phyloP scores from a whole-genome alignment of 2,888 invertebrate species.

The Dasypogon diadema region DNA sequence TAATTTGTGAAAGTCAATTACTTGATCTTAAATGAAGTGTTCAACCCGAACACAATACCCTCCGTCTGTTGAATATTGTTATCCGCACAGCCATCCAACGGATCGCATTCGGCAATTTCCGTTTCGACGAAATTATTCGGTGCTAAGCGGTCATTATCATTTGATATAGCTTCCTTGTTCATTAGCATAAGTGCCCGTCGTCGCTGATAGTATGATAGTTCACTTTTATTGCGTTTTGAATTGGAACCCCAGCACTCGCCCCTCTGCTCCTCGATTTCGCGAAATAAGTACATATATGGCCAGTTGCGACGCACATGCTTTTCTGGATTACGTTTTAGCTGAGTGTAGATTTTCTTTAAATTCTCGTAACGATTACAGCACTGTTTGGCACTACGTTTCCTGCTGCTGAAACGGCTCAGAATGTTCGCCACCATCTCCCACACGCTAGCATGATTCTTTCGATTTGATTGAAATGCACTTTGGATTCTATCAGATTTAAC shows the following conservation, averaged over 20 bases:
- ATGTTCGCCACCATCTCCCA: slow-evolving; percentile 69
- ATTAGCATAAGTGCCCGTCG: slow-evolving; percentile 64
- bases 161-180: slow-evolving; percentile 56
- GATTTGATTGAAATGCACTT: slow-evolving; percentile 67
- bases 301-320: slow-evolving; percentile 67
- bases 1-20: not conserved
- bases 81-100: slow-evolving; percentile 44
- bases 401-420: slow-evolving; percentile 65
- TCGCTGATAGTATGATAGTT: slow-evolving; percentile 66
- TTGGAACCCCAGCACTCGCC: slow-evolving; percentile 66
- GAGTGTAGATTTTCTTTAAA: slow-evolving; percentile 68
- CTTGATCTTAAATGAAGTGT: slow-evolving; percentile 42
- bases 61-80: slow-evolving; percentile 32
- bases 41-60: slow-evolving; percentile 54
- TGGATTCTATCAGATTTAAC: slow-evolving; percentile 68
- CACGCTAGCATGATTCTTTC: slow-evolving; percentile 68
- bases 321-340: slow-evolving; percentile 67
- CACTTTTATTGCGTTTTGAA: slow-evolving; percentile 63
- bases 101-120: slow-evolving; percentile 62
- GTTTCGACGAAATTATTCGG: slow-evolving; percentile 68
- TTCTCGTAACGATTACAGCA: slow-evolving; percentile 68
- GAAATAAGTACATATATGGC: slow-evolving; percentile 58
- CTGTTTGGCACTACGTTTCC: slow-evolving; percentile 66
- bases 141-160: slow-evolving; percentile 55
- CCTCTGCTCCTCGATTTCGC: slow-evolving; percentile 68